A percentile compares a stretch with the other conserved stretches of the same genome.
Evolutionary conservation across 2,797 vertebrate genomes (phyloP).

Genomic region (Myotis findleyi): DNA sequence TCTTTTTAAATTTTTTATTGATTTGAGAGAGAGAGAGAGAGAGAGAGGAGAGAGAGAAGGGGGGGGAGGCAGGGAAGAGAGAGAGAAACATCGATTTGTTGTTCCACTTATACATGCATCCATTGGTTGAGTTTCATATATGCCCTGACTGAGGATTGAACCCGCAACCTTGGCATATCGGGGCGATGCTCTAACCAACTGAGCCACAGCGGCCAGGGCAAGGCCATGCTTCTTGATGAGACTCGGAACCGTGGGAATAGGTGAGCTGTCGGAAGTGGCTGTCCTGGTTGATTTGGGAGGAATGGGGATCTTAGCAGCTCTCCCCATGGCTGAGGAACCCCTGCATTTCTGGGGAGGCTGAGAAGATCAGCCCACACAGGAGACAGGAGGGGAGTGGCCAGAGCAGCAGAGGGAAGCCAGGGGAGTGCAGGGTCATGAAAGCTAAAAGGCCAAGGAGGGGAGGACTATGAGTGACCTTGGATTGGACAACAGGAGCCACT

Average conservation of each 20-base stretch:
- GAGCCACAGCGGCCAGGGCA: no score
- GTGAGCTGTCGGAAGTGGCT: background rate
- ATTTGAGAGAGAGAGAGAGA: no score
- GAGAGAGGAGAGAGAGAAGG: no score
- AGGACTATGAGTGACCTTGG: background rate
- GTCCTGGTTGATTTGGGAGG: background rate
- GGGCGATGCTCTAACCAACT: no score
- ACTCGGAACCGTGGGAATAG: background rate
- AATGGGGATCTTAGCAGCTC: background rate
- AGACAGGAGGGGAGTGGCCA: background rate
- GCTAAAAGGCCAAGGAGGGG: background rate
- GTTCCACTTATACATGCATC: no score
- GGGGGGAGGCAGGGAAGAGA: no score
- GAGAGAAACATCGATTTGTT: no score
- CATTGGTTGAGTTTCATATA: no score
- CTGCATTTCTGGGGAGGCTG: background rate
- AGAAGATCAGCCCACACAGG: background rate
- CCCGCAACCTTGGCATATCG: no score
- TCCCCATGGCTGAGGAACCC: background rate
- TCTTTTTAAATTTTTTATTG: background rate
- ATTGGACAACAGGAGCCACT: background rate
- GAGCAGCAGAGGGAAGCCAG: background rate
- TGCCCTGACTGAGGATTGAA: no score
- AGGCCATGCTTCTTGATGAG: background rate
- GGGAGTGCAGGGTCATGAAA: background rate